A percentile compares a stretch with the other conserved stretches of the same genome.
Evolutionary conservation across 2,113 vertebrate genomes (phyloP).

Genomic region (Alligator mississippiensis): DNA sequence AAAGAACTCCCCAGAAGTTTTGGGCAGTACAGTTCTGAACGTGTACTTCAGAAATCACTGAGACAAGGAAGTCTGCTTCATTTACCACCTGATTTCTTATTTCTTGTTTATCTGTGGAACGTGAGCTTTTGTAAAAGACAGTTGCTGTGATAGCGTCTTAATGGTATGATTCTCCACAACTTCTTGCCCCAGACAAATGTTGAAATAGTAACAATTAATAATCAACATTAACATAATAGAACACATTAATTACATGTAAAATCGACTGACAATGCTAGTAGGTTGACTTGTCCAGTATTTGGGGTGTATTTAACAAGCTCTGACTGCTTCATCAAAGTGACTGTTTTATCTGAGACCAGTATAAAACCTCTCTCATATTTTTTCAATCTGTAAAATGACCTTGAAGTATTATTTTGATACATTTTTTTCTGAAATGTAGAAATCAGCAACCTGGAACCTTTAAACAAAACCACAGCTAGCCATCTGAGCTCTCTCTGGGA

Average conservation of each 20-base stretch:
- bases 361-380: background rate
- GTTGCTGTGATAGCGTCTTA: too few relatives aligned
- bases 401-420: background rate
- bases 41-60: too few relatives aligned
- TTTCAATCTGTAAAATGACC: background rate
- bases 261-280: background rate
- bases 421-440: background rate
- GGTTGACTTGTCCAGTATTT: background rate
- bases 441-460: background rate
- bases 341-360: background rate
- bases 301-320: background rate
- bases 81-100: too few relatives aligned
- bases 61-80: too few relatives aligned
- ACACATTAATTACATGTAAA: background rate
- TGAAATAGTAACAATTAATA: background rate
- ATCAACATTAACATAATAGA: background rate
- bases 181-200: background rate
- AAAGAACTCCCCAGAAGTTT: background rate
- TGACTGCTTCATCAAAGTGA: accelerated
- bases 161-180: background rate
- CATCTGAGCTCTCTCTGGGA: background rate
- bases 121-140: too few relatives aligned
- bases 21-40: background rate
- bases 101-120: too few relatives aligned
- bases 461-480: background rate